Conservation (phyloP, 2,113 vertebrate species). For the Mixornis gularis region DNA sequence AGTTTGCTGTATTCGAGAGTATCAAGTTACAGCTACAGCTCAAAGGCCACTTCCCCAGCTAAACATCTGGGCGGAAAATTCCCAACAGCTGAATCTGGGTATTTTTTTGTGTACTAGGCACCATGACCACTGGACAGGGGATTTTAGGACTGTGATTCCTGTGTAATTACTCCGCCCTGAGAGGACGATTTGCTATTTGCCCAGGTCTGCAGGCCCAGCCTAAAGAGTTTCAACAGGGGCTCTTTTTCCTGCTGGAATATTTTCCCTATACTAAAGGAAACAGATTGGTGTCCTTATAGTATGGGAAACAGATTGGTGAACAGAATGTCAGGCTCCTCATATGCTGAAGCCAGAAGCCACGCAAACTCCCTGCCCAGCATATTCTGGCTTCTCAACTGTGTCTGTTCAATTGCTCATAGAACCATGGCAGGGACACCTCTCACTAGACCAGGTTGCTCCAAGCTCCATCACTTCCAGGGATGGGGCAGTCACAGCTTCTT, state of each 20-base stretch:
- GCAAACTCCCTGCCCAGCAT: neutral
- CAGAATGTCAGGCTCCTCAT: neutral
- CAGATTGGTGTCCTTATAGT: neutral
- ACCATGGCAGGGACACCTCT: neutral
- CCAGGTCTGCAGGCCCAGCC: neutral
- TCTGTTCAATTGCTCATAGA: neutral
- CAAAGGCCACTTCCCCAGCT: neutral
- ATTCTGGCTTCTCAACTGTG: neutral
- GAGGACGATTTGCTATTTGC: neutral
- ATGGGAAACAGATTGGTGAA: neutral
- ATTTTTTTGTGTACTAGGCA: neutral
- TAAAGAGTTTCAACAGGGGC: neutral
- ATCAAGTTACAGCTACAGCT: neutral
- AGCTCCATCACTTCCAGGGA: neutral
- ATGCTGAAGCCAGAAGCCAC: neutral
- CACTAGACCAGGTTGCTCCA: neutral
- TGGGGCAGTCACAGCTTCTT: neutral
- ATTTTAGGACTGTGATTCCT: neutral
- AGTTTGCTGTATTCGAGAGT: neutral
- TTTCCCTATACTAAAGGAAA: neutral
- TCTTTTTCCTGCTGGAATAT: neutral
- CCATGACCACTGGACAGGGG: fast-evolving
- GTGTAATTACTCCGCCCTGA: neutral
- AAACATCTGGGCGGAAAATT: neutral
- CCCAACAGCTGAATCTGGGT: neutral